These are phyloP conservation scores for Rhodeus uyekii DNA, from an alignment of 2,797 vertebrate genomes.

Conservation along the genomic window DNA sequence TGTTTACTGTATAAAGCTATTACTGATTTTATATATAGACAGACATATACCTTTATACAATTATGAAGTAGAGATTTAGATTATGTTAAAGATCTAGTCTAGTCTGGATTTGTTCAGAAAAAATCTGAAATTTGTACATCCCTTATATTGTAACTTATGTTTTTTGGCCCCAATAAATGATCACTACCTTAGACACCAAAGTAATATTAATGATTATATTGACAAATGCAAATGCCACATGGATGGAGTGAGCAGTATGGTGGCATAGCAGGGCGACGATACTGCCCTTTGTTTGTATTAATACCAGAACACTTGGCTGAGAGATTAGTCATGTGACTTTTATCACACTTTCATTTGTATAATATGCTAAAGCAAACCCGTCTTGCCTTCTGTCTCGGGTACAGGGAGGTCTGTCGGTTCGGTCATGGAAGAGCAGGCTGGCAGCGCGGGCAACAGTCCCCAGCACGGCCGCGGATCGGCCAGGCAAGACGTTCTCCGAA, in stretches of 20 bases:
- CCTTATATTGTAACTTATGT: background rate
- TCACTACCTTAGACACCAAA: background rate
- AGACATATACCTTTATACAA: background rate
- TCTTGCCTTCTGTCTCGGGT: conserved; percentile 30
- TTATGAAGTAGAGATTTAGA: no score
- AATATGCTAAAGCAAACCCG: background rate
- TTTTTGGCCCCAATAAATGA: background rate
- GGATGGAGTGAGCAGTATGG: background rate
- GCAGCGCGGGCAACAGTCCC: conserved; percentile 70
- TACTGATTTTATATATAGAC: no score
- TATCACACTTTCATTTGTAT: background rate
- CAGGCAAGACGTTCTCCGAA: conserved; percentile 76
- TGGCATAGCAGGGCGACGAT: background rate
- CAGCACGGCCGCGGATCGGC: conserved; percentile 64
- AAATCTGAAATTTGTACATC: background rate
- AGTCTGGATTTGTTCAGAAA: no score
- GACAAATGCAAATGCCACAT: background rate
- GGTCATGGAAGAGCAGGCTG: conserved; percentile 86
- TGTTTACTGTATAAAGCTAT: no score
- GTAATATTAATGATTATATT: background rate
- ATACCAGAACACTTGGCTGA: background rate
- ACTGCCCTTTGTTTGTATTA: background rate
- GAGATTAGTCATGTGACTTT: background rate
- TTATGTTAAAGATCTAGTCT: no score
- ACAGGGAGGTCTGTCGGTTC: conserved; percentile 65